Evolutionary conservation across 2,113 vertebrate genomes (phyloP).

Genomic region (pig (Sus scrofa)): DNA sequence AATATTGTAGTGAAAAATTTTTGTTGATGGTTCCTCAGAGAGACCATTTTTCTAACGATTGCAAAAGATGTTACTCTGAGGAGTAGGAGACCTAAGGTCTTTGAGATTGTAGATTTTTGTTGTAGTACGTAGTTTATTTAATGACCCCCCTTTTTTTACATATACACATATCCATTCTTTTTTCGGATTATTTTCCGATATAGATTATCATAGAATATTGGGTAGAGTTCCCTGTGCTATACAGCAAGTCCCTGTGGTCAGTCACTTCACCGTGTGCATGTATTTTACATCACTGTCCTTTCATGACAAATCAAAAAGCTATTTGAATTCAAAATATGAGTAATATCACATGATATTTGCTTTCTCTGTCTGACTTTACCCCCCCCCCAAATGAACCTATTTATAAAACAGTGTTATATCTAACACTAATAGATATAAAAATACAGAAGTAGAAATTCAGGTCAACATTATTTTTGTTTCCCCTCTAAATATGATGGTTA

Average conservation of each 20-base stretch:
- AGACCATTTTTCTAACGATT: background rate
- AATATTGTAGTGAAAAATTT: background rate
- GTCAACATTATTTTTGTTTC: conserved; percentile 53
- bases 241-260: too few species aligned
- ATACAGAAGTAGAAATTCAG: conserved; percentile 39
- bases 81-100: background rate
- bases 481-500: background rate
- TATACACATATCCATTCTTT: too few species aligned
- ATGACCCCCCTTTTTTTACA: too few species aligned
- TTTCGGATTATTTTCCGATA: too few species aligned
- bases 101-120: background rate
- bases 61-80: background rate
- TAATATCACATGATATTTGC: background rate
- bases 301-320: conserved; percentile 22
- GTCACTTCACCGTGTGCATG: too few species aligned
- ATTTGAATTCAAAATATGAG: background rate
- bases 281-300: background rate
- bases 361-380: background rate
- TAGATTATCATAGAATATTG: too few species aligned
- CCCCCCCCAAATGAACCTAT: background rate
- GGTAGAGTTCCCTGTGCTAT: too few species aligned
- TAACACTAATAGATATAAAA: background rate
- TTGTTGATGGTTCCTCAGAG: background rate
- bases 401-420: background rate
- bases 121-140: too few species aligned